phyloP scores from a whole-genome alignment of 1,140 invertebrate genomes.

The Cylas formicarius region DNA sequence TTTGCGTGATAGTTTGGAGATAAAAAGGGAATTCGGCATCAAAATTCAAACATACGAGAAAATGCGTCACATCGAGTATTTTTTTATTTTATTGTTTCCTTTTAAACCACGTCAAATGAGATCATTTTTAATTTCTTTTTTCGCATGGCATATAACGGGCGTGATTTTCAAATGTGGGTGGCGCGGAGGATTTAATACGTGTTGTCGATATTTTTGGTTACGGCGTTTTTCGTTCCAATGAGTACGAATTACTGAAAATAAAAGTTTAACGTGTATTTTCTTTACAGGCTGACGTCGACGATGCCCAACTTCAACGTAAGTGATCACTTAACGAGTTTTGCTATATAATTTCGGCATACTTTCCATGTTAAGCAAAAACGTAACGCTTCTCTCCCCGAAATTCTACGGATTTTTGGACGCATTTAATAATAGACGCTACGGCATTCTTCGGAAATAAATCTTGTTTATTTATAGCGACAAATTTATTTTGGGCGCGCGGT shows the following conservation, averaged over 20 bases:
- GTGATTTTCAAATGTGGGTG: background rate
- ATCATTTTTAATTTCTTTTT: no score
- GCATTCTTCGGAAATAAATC: background rate
- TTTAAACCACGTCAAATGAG: no score
- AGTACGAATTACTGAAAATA: no score
- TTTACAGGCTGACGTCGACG: constrained; percentile 49
- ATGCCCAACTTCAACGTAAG: constrained; percentile 58
- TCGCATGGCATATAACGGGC: no score
- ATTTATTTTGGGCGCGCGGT: background rate
- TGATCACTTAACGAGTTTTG: constrained; percentile 10
- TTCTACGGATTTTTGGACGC: background rate
- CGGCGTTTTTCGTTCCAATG: background rate
- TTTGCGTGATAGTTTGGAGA: no score
- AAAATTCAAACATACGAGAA: no score
- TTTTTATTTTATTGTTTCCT: constrained; percentile 3
- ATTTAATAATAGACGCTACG: background rate
- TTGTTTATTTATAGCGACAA: constrained; percentile 2
- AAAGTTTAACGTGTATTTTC: constrained; percentile 14
- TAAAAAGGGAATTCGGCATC: no score
- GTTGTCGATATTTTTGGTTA: background rate
- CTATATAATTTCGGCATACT: background rate
- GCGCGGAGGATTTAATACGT: no score
- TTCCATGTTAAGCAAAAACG: background rate
- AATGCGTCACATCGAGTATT: constrained; percentile 5
- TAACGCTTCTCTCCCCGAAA: background rate